Evolutionary conservation across 2,888 invertebrate species (phyloP), one percentile per base, ranked within the genome.

Genomic region (Aspidapion aeneum): DNA sequence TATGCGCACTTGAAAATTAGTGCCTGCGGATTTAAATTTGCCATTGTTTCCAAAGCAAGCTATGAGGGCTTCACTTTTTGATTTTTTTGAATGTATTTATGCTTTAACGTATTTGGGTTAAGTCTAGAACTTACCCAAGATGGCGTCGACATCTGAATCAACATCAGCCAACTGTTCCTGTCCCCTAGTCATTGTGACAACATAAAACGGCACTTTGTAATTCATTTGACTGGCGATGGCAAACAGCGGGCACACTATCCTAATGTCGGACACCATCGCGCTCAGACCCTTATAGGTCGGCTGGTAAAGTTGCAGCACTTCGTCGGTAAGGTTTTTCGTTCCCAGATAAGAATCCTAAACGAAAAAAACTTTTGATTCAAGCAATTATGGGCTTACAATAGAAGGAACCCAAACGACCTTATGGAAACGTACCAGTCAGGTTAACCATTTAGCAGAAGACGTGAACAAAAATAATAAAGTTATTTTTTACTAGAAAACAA

Each of bases 191-290:
- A 90, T 90, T 7, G 85, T 86, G 9, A 87, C 90, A 18, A 93
- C 86, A 77, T 93, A 93, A 80, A 92, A 86, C 2, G 91, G 88
- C 57, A 88, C 87, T 17, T 82, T 80, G 3, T 84, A 82, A 1
- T 21, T n/a, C 69, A 88, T 87, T 70, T 86, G 78, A 3, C 86
- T 83, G 12, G 89, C 87, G 58, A 91, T 83, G 12, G 85, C 85
- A 55, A 90, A 81, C 61, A 94, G 78, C 1, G 94, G 94, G 73
- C 94, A 94, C 56, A 91, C 83, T 1, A 89, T 91, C 60, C 93
- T 86, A 20, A 93, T 86, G 69, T 92, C 90, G 0, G 92, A 89
- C 21, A 93, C 88, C 84, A 93, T 84, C 58, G 88, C 82, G 17
- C 87, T 86, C 55, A 93, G 79, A 21, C 90, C 90, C 63, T 83